Evolutionary conservation across 1,140 invertebrate species (phyloP).

Genomic region (Danaus plexippus): DNA sequence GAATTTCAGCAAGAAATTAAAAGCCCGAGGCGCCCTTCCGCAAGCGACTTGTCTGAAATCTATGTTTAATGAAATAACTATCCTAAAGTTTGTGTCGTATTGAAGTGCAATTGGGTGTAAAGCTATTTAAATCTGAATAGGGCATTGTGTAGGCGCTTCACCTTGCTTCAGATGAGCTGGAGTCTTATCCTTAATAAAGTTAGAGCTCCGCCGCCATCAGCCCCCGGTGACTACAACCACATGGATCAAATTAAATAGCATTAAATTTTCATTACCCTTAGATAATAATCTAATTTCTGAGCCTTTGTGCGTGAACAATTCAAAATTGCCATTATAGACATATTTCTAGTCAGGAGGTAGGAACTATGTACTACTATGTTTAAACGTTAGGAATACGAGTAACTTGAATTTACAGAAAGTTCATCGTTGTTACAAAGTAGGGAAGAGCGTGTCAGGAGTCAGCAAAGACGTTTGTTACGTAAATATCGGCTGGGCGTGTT

Average conservation of each 20-base stretch:
- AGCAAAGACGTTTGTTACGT: conserved; percentile 63
- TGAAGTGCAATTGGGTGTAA: conserved; percentile 69
- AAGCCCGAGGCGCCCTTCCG: conserved; percentile 24
- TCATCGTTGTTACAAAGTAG: conserved; percentile 23
- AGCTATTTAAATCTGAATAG: conserved; percentile 72
- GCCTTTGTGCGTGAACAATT: too few species aligned
- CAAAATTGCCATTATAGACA: too few species aligned
- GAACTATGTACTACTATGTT: too few species aligned
- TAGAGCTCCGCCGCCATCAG: conserved; percentile 46
- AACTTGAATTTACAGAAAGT: conserved; percentile 14
- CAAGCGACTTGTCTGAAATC: conserved; percentile 47
- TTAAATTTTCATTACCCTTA: too few species aligned
- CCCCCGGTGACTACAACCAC: conserved; percentile 16
- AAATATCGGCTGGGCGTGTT: conserved; percentile 66
- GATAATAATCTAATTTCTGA: too few species aligned
- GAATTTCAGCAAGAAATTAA: conserved; percentile 29
- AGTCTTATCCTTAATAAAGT: conserved; percentile 64
- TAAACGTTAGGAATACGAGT: conserved; percentile 9
- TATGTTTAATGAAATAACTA: conserved; percentile 68
- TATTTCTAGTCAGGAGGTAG: too few species aligned
- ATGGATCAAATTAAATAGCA: not conserved
- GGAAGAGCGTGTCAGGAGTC: conserved; percentile 49
- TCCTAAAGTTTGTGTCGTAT: conserved; percentile 55
- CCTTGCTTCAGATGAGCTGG: conserved; percentile 57
- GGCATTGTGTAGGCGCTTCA: conserved; percentile 65